Percentiles rank a stretch among this genome's conserved stretches.
These are phyloP conservation scores for Acanthurus lineatus DNA, from an alignment of 2,797 vertebrate genomes.

Conservation along the genomic window DNA sequence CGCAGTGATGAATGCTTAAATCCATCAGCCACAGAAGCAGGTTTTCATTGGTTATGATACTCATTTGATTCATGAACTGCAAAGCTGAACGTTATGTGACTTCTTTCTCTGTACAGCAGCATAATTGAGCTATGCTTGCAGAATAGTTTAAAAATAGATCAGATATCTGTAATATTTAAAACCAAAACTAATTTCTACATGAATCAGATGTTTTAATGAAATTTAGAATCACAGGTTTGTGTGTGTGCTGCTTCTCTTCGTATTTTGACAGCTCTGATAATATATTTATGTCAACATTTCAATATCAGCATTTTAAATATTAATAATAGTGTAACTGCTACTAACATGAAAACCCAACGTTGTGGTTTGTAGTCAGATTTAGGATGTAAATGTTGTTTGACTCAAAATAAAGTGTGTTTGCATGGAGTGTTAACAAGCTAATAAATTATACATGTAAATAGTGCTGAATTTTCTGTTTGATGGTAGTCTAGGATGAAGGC, in stretches of 20 bases:
- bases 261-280: not conserved
- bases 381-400: slow-evolving; percentile 19
- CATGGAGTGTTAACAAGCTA: not conserved
- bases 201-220: slow-evolving; percentile 8
- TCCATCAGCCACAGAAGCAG: slow-evolving; percentile 16
- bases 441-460: slow-evolving; percentile 4
- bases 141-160: not conserved
- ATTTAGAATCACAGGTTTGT: slow-evolving; percentile 4
- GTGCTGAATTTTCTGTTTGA: not conserved
- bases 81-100: slow-evolving; percentile 30
- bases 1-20: slow-evolving; percentile 5
- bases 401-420: not conserved
- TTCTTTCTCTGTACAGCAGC: slow-evolving; percentile 15
- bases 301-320: slow-evolving; percentile 17
- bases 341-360: not conserved
- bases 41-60: slow-evolving; percentile 31
- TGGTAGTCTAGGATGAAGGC: not conserved
- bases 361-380: slow-evolving; percentile 18
- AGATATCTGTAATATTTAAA: slow-evolving; percentile 1
- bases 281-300: too few relatives aligned
- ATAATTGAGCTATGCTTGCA: not conserved
- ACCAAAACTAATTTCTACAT: slow-evolving; percentile 1
- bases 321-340: slow-evolving; percentile 27
- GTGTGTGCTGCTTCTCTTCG: slow-evolving; percentile 7
- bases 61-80: slow-evolving; percentile 26